phyloP scores from a whole-genome alignment of 2,797 vertebrate genomes.

The Knipowitschia caucasica region DNA sequence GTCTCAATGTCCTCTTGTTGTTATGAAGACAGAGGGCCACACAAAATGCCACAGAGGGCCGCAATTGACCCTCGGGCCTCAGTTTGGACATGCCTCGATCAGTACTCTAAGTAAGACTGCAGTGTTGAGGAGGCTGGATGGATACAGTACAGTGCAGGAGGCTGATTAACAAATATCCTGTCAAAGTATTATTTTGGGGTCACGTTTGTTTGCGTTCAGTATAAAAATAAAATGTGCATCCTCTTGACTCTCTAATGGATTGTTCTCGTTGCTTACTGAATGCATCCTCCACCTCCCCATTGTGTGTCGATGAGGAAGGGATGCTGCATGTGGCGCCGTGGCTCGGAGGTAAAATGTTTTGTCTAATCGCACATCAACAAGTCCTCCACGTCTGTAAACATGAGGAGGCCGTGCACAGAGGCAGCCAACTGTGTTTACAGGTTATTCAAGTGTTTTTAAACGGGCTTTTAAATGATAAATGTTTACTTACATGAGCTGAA shows the following conservation, averaged over 20 bases:
- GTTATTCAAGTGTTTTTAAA: too few species aligned
- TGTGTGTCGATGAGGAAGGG: slow-evolving; percentile 56
- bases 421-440: too few species aligned
- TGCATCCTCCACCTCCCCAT: slow-evolving; percentile 53
- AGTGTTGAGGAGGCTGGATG: too few species aligned
- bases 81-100: too few species aligned
- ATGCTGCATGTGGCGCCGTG: slow-evolving; percentile 44
- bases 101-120: too few species aligned
- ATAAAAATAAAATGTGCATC: slow-evolving; percentile 49
- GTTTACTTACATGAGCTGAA: too few species aligned
- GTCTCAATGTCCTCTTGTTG: too few species aligned
- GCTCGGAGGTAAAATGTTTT: slow-evolving; percentile 50
- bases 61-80: too few species aligned
- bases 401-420: neutral
- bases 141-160: neutral
- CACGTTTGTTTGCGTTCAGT: slow-evolving; percentile 29
- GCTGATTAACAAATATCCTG: neutral
- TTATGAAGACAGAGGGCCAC: too few species aligned
- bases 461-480: too few species aligned
- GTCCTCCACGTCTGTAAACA: slow-evolving; percentile 25
- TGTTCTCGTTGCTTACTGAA: slow-evolving; percentile 53
- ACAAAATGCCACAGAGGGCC: too few species aligned
- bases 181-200: neutral
- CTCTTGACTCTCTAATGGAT: slow-evolving; percentile 47
- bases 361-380: slow-evolving; percentile 36